Evolutionary conservation across 1,140 invertebrate genomes (phyloP), one percentile per base, ranked within the genome.

Genomic region (Drosophila cardini): DNA sequence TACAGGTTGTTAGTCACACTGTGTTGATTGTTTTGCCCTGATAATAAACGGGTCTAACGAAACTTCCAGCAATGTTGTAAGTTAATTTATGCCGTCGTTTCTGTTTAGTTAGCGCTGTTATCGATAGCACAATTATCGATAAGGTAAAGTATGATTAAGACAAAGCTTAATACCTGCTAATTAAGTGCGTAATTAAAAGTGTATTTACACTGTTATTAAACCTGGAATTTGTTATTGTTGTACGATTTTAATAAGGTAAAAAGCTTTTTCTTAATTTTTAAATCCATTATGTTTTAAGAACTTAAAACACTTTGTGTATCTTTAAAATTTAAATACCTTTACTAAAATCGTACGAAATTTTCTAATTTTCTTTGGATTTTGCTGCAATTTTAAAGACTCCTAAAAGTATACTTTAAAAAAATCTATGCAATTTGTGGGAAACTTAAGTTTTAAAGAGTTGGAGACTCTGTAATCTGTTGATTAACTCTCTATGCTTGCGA

Each of bases 21-120:
- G 67, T 53, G 78, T 75, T 81, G 82, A 87, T 86, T 86, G 78
- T 86, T 86, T 38, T 82, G 73, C 74, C 58, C 70, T 75, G 50
- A 34, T 52, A 8, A 71, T 71, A 75, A 81, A 15, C 18, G 82
- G 81, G 69, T 71, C 69, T 67, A 63, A 72, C 58, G 48, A 52
- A 53, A 15, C 53, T 3, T n/a, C 38, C 9, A 40, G 40, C 43
- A 57, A 63, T 10, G n/a, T 32, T 30, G 38, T 18, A 16, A 50
- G 34, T 62, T 50, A 52, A 62, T 36, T 46, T 38, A 36, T 34
- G 46, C 34, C 9, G n/a, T 18, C 5, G 21, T 52, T 36, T 34
- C 60, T 15, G 43, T 34, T 63, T 53, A 53, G 34, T 13, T 61
- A 9, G 4, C 16, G 9, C 30, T 13, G 43, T 36, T 36, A 36